Evolutionary conservation across 2,797 vertebrate species (phyloP), one percentile per base, ranked within the genome.

Genomic region (Phyllotis vaccarum): DNA sequence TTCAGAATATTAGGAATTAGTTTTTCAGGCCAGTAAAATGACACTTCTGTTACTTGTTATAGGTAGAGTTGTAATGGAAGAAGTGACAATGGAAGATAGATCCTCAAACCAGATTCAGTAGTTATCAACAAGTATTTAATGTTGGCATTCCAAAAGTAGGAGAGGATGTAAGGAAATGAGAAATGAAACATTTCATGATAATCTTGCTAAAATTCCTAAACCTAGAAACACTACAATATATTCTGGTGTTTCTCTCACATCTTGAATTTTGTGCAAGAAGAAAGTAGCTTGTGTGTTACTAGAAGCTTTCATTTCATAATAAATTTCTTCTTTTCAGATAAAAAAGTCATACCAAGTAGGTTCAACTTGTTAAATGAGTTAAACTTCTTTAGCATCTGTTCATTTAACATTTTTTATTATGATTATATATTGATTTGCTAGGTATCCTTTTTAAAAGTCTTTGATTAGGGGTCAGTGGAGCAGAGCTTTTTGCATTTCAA

Each of bases 361-460:
- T 70, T 95, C 94, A 91, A 49, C 22, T 75, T 94, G 22, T 68
- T 97, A 95, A 96, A 83, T 89, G 70, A 22, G 19, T 83, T 94
- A 95, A 87, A 56, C 29, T 89, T 94, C 34, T 79, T 97, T 96
- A 46, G 34, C 49, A 90, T 94, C 58, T 93, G 62, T 83, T 95
- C 81, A 81, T 68, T 83, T 94, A 86, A 58, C 79, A 87, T 66
- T 94, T 94, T 58, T 95, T 79, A 88, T 94, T 93, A 83, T 46
- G 66, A 83, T 89, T 96, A 70, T 94, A 49, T 80, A 87, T 93
- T 93, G 76, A 90, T 95, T 96, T 93, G 29, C 81, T 93, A 75
- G 64, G 37, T 91, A 85, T 87, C 24, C 24, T 95, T 96, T 95
- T 95, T 81, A 96, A 86, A 92, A 60, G 95, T 88, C 64, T 87